Base-by-base conservation (phyloP, 2,888 invertebrate genomes). In the Julus scandinavius region DNA sequence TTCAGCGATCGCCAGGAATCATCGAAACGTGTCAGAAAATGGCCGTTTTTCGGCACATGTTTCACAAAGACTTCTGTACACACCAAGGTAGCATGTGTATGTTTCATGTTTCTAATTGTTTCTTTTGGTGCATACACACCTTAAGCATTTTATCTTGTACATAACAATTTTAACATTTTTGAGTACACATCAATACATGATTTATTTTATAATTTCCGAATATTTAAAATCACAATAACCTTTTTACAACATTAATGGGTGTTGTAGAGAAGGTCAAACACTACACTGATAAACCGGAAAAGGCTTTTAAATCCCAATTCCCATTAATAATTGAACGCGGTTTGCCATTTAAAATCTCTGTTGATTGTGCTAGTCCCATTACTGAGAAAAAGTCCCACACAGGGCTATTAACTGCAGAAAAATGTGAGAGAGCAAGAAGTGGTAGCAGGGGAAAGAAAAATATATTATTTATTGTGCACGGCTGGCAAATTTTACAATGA, bases 391-490 rank as follows among this genome's bases (percentile, higher is more conserved):
- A 29, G 80, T 80, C 20, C 80, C 80, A 80, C 80, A 29, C 80
- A 80, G 80, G 13, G 80, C 80, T 80, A 80, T 80, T 80, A 80
- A 80, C 29, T 80, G 80, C 80, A 80, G 80, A n/a, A 80, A 80
- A 29, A 80, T 80, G 13, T 11, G 63, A 72, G 80, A 80, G 80
- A 38, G 80, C 80, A 38, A 80, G 80, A 80, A 80, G 80, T 80
- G 38, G 80, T 13, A 38, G 3, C 38, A 20, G 38, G 80, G 38
- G 80, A 80, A 80, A 80, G 80, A 80, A 80, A 80, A 80, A 80
- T 80, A 80, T 38, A 38, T 38, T 80, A 80, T 80, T 80, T 80
- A 80, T 38, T 80, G 11, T 38, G 20, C 80, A 80, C 80, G 80
- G 80, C 29, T 38, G 80, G 80, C 80, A 80, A 29, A 80, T 80